Conservation (phyloP, 2,888 invertebrate species). For the Ichneumoninae sp. region DNA sequence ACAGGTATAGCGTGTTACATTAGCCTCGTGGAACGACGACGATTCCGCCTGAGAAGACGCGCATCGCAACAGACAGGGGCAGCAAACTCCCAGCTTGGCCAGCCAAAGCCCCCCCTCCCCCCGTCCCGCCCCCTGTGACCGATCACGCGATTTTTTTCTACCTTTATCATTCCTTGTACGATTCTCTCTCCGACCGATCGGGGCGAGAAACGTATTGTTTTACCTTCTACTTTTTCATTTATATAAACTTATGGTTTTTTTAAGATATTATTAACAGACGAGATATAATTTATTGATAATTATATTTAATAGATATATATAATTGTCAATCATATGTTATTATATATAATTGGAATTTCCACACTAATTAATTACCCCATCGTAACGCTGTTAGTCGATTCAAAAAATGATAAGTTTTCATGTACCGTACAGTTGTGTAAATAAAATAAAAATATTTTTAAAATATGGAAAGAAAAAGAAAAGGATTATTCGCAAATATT, state of each 20-base stretch:
- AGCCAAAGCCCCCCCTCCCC: no score
- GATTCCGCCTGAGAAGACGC: conserved; percentile 62
- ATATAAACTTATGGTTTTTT: neutral
- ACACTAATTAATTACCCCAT: neutral
- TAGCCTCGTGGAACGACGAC: conserved; percentile 49
- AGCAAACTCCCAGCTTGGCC: neutral
- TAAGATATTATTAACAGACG: no score
- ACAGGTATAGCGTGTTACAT: conserved; percentile 64
- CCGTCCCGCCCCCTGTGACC: conserved; percentile 46
- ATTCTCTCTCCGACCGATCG: conserved; percentile 1
- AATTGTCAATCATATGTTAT: neutral
- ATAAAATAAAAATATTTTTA: no score
- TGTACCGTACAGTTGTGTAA: no score
- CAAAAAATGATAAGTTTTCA: no score
- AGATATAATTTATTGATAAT: no score
- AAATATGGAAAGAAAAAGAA: no score
- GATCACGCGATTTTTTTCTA: conserved; percentile 63
- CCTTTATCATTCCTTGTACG: conserved; percentile 6
- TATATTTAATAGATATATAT: no score
- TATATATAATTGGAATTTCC: neutral
- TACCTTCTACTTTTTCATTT: neutral
- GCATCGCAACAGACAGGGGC: conserved; percentile 37
- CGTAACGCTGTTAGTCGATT: neutral
- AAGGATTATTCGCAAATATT: no score
- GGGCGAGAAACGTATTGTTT: conserved; percentile 15